Evolutionary conservation across 1,140 invertebrate species (phyloP).

Genomic region (Mamestra configurata): DNA sequence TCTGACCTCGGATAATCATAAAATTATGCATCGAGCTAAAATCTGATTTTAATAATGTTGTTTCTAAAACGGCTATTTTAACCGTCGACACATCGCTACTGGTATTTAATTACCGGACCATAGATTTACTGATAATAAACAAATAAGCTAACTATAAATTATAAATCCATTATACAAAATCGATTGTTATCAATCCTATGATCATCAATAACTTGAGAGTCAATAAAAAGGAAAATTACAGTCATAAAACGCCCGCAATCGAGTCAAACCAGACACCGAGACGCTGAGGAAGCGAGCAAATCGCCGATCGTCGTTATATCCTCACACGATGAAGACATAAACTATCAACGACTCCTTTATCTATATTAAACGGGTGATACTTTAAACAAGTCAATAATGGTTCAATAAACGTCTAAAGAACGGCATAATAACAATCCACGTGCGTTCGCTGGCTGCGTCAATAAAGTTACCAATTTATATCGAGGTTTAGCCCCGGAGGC

Average conservation of each 20-base stretch:
- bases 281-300: constrained; percentile 62
- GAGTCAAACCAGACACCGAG: constrained; percentile 72
- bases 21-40: not conserved
- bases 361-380: constrained; percentile 85
- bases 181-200: constrained; percentile 77
- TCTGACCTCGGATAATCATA: not conserved
- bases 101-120: not conserved
- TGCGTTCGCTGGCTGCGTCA: constrained; percentile 71
- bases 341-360: constrained; percentile 84
- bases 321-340: constrained; percentile 83
- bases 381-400: constrained; percentile 87
- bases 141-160: constrained; percentile 37
- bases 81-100: constrained; percentile 8
- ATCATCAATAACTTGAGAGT: constrained; percentile 67
- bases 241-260: constrained; percentile 75
- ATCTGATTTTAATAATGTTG: not conserved
- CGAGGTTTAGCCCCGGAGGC: constrained; percentile 83
- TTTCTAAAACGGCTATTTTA: not conserved
- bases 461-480: constrained; percentile 87
- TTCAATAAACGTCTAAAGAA: constrained; percentile 86
- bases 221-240: constrained; percentile 84
- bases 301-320: constrained; percentile 63
- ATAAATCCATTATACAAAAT: constrained; percentile 65
- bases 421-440: constrained; percentile 86
- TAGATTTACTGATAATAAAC: constrained; percentile 5